Percentiles rank a stretch among this genome's conserved stretches.
These are phyloP conservation scores for Nerophis lumbriciformis DNA, from an alignment of 2,113 vertebrate species.

Conservation along the genomic window DNA sequence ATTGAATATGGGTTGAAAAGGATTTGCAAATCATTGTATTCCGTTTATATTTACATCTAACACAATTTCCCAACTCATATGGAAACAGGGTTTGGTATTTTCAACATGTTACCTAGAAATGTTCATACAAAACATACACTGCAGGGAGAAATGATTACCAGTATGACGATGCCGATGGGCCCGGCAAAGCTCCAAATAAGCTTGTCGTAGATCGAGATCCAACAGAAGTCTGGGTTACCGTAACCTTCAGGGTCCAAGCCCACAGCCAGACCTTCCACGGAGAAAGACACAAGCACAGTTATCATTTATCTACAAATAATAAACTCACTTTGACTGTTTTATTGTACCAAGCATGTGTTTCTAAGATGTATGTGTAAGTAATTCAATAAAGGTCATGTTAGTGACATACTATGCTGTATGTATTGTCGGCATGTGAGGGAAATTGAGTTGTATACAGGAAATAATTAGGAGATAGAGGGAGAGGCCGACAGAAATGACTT, in stretches of 20 bases:
- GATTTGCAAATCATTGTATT: too few species aligned
- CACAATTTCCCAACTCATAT: too few species aligned
- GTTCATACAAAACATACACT: too few species aligned
- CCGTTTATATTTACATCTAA: too few species aligned
- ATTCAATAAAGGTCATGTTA: background rate
- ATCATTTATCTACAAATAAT: background rate
- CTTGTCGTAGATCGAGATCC: constrained; percentile 97
- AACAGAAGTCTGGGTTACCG: constrained; percentile 96
- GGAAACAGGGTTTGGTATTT: too few species aligned
- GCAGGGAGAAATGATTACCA: constrained; percentile 73
- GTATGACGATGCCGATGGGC: constrained; percentile 86
- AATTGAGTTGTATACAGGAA: background rate
- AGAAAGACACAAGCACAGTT: constrained; percentile 17
- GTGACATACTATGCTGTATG: too few species aligned
- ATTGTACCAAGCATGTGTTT: background rate
- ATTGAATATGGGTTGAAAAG: too few species aligned
- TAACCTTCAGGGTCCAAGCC: constrained; percentile 95
- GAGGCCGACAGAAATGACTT: constrained; percentile 26
- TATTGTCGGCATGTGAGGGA: too few species aligned
- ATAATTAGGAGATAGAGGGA: background rate
- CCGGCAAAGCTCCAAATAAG: constrained; percentile 98
- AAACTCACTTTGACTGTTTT: background rate
- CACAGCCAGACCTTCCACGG: constrained; percentile 81
- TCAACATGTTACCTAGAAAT: too few species aligned
- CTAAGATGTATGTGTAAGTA: background rate